A percentile compares a stretch with the other conserved stretches of the same genome.
These are phyloP conservation scores for Syrphus vitripennis DNA, from an alignment of 2,888 invertebrate genomes.

Conservation along the genomic window DNA sequence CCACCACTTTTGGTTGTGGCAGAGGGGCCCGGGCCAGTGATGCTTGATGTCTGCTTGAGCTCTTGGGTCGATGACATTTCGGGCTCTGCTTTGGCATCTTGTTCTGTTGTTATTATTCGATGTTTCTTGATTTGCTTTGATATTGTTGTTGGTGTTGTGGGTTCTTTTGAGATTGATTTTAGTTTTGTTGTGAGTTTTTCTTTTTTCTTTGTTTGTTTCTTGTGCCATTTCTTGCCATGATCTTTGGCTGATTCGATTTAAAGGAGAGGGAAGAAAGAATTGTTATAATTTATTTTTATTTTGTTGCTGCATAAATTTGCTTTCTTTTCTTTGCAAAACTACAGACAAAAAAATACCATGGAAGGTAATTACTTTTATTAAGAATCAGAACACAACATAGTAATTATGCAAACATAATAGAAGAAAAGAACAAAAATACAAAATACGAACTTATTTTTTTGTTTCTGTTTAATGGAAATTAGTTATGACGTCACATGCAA, in stretches of 20 bases:
- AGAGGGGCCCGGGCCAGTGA: slow-evolving; percentile 9
- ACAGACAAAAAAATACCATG: slow-evolving; percentile 25
- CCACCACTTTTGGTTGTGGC: neutral
- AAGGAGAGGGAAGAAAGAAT: slow-evolving; percentile 27
- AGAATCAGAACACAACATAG: slow-evolving; percentile 20
- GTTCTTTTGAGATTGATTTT: slow-evolving; percentile 31
- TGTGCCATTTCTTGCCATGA: slow-evolving; percentile 59
- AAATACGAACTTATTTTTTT: neutral
- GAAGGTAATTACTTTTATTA: neutral
- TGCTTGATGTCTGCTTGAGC: slow-evolving; percentile 20
- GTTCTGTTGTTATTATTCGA: slow-evolving; percentile 35
- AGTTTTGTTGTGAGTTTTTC: slow-evolving; percentile 53
- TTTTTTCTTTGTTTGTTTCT: slow-evolving; percentile 59
- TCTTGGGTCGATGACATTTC: slow-evolving; percentile 62
- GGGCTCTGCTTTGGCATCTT: slow-evolving; percentile 45
- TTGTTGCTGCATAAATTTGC: neutral
- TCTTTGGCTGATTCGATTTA: slow-evolving; percentile 49
- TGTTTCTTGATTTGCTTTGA: neutral
- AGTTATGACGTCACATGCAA: neutral
- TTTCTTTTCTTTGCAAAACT: slow-evolving; percentile 12
- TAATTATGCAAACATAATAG: no score
- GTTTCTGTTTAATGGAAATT: neutral
- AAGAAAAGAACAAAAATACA: no score
- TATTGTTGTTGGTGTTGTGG: neutral
- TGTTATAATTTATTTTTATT: slow-evolving; percentile 18